Evolutionary conservation across 2,797 vertebrate species (phyloP).

Genomic region (Pachyuromys duprasi): DNA sequence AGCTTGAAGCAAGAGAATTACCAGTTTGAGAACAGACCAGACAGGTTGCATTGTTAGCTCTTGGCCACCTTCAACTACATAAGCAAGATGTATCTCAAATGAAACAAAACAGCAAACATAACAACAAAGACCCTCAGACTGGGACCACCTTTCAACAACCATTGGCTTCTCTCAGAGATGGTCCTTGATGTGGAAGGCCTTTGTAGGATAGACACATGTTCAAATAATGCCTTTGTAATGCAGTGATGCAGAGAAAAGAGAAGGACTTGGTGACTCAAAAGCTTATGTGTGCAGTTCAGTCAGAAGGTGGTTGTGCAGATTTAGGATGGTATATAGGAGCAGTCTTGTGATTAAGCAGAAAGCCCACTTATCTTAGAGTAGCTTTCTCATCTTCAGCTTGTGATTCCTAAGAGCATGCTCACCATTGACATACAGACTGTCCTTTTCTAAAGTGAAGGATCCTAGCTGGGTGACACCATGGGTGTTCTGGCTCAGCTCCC

Average conservation of each 20-base stretch:
- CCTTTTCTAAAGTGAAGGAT: constrained; percentile 82
- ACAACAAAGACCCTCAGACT: not conserved
- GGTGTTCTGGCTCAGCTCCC: constrained; percentile 82
- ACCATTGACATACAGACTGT: constrained; percentile 82
- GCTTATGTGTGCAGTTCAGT: not conserved
- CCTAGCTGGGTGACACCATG: constrained; percentile 76
- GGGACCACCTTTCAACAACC: not conserved
- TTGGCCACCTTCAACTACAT: too few relatives aligned
- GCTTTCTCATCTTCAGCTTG: not conserved
- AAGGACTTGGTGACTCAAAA: not conserved
- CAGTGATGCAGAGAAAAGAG: not conserved
- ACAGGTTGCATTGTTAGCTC: too few relatives aligned
- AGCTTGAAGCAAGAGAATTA: too few relatives aligned
- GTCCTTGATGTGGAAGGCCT: not conserved
- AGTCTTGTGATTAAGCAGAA: not conserved
- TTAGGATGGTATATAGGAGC: not conserved
- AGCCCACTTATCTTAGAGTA: not conserved
- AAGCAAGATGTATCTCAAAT: too few relatives aligned
- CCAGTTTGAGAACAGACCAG: too few relatives aligned
- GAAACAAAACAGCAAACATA: too few relatives aligned
- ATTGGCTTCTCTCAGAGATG: not conserved
- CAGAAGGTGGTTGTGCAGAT: not conserved
- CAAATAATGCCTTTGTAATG: not conserved
- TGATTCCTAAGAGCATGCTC: constrained; percentile 39
- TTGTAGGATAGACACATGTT: not conserved